These are phyloP conservation scores for Pseudorhombus dupliciocellatus DNA, from an alignment of 2,113 vertebrate genomes.

Conservation along the genomic window DNA sequence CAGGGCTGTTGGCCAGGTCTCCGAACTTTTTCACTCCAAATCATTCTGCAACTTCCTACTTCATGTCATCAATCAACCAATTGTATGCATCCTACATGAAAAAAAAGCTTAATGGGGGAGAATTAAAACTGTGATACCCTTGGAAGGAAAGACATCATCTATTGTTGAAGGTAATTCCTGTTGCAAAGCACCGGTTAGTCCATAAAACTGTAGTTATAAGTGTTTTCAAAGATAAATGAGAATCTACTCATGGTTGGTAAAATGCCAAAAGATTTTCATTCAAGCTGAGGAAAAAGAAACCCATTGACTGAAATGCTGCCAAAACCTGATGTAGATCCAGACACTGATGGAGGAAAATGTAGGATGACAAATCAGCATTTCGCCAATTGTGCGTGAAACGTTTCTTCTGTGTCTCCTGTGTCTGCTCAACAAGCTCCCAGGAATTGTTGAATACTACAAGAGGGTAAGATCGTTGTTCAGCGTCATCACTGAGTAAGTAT, in stretches of 20 bases:
- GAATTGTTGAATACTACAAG: not conserved
- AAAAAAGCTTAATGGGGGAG: too few species aligned
- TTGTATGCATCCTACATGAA: too few species aligned
- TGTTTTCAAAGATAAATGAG: not conserved
- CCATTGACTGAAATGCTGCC: not conserved
- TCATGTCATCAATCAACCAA: too few species aligned
- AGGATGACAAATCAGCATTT: not conserved
- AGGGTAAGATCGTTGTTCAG: too few species aligned
- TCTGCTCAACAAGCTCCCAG: not conserved
- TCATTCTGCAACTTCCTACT: too few species aligned
- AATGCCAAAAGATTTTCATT: too few species aligned
- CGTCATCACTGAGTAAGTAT: too few species aligned
- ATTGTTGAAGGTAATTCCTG: not conserved
- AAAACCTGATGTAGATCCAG: not conserved
- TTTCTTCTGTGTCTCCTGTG: not conserved
- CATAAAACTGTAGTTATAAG: not conserved
- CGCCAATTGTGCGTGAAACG: not conserved
- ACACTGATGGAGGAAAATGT: not conserved
- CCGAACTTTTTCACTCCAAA: not conserved
- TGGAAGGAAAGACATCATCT: too few species aligned
- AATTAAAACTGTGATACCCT: too few species aligned
- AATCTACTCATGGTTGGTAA: too few species aligned
- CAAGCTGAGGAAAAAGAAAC: too few species aligned
- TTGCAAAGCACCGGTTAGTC: too few species aligned
- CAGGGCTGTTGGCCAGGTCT: constrained; percentile 17